Conservation (phyloP, 2,113 vertebrate genomes). For the Marcusenius ussheri region DNA sequence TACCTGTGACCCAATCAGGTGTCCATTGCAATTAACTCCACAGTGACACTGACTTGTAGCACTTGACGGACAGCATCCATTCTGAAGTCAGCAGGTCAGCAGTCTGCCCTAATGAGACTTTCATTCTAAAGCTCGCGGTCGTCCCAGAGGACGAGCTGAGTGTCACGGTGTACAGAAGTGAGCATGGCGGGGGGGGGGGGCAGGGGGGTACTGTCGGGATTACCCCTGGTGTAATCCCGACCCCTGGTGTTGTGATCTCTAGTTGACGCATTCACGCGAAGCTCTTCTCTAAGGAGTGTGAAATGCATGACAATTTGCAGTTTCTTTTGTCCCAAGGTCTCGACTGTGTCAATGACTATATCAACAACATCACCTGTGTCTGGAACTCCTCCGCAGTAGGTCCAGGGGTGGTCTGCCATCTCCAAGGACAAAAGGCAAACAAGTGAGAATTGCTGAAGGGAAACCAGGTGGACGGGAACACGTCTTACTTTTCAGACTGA, state of each 20-base stretch:
- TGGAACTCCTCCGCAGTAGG: neutral
- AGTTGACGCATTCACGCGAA: neutral
- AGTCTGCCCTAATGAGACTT: neutral
- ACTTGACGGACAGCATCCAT: neutral
- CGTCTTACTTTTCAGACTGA: neutral
- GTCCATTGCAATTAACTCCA: neutral
- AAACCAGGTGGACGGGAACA: neutral
- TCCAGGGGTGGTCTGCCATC: neutral
- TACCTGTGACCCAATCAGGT: neutral
- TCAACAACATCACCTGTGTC: conserved; percentile 7
- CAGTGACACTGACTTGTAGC: neutral
- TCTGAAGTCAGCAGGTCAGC: neutral
- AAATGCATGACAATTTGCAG: no score
- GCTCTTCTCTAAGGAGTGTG: neutral
- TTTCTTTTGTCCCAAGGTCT: neutral
- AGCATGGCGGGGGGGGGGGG: neutral
- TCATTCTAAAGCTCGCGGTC: neutral
- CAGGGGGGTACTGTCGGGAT: neutral
- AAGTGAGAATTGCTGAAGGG: neutral
- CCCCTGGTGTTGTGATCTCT: neutral
- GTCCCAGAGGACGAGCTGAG: neutral
- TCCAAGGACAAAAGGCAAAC: neutral
- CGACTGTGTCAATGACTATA: conserved; percentile 12
- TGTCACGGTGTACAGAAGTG: neutral
- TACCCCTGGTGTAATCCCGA: neutral